These are phyloP conservation scores for Mnemiopsis leidyi DNA, from an alignment of 37 sponge, comb jelly and placozoan genomes.

Conservation along the genomic window DNA sequence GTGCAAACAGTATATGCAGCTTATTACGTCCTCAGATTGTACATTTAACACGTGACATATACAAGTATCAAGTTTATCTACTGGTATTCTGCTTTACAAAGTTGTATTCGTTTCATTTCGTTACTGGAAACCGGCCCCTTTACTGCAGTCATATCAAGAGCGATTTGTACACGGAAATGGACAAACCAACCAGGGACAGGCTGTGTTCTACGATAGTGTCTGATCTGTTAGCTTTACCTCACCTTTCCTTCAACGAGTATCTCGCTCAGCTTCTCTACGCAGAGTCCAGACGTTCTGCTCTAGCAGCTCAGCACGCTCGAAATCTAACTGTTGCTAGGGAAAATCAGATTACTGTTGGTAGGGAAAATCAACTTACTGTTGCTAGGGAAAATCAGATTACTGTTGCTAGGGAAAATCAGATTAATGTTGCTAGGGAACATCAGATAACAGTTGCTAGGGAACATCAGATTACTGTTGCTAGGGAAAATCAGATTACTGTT, in stretches of 20 bases:
- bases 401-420: too few relatives aligned
- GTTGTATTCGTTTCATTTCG: too few relatives aligned
- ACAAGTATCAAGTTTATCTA: too few relatives aligned
- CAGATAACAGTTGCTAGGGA: too few relatives aligned
- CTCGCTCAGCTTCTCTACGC: not conserved
- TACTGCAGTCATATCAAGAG: too few relatives aligned
- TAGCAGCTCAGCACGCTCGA: not conserved
- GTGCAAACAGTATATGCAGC: too few relatives aligned
- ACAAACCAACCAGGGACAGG: not conserved
- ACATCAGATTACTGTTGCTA: not conserved
- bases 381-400: constrained; percentile 1
- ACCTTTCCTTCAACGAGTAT: constrained; percentile 26
- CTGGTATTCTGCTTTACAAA: too few relatives aligned
- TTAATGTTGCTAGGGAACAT: not conserved
- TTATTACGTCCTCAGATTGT: too few relatives aligned
- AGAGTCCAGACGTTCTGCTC: not conserved
- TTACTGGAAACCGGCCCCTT: too few relatives aligned
- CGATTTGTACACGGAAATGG: not conserved
- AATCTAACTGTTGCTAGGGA: not conserved
- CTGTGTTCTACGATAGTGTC: constrained; percentile 21
- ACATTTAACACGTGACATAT: too few relatives aligned
- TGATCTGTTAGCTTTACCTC: not conserved
- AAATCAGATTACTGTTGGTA: not conserved
- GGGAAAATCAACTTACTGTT: not conserved
- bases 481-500: too few relatives aligned